Percentiles rank a stretch among this genome's conserved stretches.
Conservation (phyloP, 2,797 vertebrate genomes). For the Malacoraja senta region DNA sequence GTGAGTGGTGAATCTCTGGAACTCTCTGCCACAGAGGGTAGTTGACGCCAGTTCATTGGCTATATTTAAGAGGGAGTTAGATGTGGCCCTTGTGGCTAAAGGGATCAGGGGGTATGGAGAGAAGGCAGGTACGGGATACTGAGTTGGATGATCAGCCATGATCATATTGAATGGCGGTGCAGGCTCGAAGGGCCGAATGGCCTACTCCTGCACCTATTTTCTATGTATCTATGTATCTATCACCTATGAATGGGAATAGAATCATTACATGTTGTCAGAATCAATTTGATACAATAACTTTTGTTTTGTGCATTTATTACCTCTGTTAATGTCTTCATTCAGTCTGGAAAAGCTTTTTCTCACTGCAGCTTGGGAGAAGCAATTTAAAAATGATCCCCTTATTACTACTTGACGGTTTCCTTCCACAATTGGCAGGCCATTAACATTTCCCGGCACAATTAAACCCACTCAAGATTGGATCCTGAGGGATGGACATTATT, state of each 20-base stretch:
- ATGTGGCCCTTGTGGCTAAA: no score
- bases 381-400: neutral
- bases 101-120: no score
- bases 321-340: neutral
- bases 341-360: neutral
- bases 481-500: conserved; percentile 6
- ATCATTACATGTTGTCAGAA: neutral
- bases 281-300: neutral
- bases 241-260: neutral
- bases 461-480: neutral
- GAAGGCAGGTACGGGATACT: no score
- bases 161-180: no score
- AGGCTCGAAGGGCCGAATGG: no score
- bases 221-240: no score
- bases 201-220: no score
- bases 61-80: no score
- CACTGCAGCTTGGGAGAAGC: neutral
- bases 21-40: no score
- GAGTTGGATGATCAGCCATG: no score
- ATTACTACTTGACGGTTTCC: neutral
- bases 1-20: no score
- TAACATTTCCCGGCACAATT: conserved; percentile 28
- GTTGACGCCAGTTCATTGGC: no score
- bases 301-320: neutral
- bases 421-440: neutral